Evolutionary conservation across 2,797 vertebrate species (phyloP).

Genomic region (Nannoperca obscura): DNA sequence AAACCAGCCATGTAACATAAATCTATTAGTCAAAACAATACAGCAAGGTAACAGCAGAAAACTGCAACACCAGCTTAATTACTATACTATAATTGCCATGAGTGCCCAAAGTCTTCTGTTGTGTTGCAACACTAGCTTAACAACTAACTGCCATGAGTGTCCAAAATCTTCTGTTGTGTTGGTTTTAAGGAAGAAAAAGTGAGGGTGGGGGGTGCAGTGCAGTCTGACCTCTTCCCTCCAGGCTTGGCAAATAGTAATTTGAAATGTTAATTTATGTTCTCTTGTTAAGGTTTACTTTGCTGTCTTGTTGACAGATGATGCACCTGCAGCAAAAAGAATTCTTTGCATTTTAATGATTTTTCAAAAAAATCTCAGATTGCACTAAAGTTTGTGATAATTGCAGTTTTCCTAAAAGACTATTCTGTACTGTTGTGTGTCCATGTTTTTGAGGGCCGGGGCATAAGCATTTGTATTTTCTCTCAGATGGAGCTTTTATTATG

Average conservation of each 20-base stretch:
- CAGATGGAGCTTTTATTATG: neutral
- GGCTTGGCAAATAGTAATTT: slow-evolving; percentile 6
- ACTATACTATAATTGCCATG: neutral
- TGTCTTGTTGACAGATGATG: slow-evolving; percentile 26
- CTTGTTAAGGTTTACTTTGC: slow-evolving; percentile 15
- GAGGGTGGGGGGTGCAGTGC: neutral
- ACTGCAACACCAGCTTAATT: slow-evolving; percentile 17
- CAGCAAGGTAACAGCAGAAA: slow-evolving; percentile 10
- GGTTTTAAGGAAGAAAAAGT: slow-evolving; percentile 1
- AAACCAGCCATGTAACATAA: slow-evolving; percentile 30
- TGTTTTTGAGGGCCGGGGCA: slow-evolving; percentile 16
- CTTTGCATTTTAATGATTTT: slow-evolving; percentile 27
- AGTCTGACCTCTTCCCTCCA: neutral
- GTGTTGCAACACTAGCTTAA: slow-evolving; percentile 13
- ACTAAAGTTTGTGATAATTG: neutral
- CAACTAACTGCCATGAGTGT: neutral
- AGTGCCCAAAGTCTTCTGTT: slow-evolving; percentile 11
- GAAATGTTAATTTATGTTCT: slow-evolving; percentile 33
- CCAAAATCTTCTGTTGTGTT: slow-evolving; percentile 13
- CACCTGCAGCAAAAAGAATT: neutral
- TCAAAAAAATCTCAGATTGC: neutral
- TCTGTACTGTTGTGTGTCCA: neutral
- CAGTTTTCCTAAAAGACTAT: neutral
- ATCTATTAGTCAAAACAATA: slow-evolving; percentile 14
- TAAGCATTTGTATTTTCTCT: slow-evolving; percentile 12